Percentiles rank a stretch among this genome's conserved stretches.
phyloP scores from a whole-genome alignment of 2,113 vertebrate genomes.

The Alexandromys fortis region DNA sequence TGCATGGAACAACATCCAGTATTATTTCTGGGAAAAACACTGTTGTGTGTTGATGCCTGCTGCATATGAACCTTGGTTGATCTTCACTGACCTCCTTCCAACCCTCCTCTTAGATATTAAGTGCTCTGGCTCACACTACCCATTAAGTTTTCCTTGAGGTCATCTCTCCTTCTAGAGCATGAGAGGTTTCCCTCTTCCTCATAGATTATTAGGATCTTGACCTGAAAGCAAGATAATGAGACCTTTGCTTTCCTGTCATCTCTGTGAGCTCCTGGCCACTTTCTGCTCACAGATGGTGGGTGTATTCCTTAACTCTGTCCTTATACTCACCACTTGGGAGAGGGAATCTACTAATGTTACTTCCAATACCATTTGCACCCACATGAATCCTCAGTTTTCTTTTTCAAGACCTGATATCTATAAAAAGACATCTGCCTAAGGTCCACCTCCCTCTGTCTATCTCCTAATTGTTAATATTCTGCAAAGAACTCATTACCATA shows the following conservation, averaged over 20 bases:
- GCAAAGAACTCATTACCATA: background rate
- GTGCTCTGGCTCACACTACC: background rate
- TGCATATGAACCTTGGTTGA: background rate
- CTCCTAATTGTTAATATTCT: background rate
- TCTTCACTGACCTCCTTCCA: background rate
- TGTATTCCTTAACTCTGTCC: background rate
- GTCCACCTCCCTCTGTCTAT: background rate
- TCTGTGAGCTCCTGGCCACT: background rate
- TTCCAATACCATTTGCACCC: background rate
- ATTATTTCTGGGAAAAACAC: background rate
- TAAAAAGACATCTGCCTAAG: background rate
- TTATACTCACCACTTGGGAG: background rate
- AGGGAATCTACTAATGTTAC: background rate
- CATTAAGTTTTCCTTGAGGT: background rate
- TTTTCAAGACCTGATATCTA: background rate
- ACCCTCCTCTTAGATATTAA: background rate
- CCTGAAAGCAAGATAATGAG: background rate
- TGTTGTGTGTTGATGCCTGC: background rate
- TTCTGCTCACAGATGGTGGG: fast-evolving
- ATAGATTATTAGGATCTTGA: background rate
- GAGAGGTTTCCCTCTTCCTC: background rate
- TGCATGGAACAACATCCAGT: background rate
- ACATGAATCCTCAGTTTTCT: background rate
- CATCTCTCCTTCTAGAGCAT: background rate
- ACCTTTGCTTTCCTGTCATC: background rate